Evolutionary conservation across 2,888 invertebrate species (phyloP).

Genomic region (Lasioglossum oenotherae): DNA sequence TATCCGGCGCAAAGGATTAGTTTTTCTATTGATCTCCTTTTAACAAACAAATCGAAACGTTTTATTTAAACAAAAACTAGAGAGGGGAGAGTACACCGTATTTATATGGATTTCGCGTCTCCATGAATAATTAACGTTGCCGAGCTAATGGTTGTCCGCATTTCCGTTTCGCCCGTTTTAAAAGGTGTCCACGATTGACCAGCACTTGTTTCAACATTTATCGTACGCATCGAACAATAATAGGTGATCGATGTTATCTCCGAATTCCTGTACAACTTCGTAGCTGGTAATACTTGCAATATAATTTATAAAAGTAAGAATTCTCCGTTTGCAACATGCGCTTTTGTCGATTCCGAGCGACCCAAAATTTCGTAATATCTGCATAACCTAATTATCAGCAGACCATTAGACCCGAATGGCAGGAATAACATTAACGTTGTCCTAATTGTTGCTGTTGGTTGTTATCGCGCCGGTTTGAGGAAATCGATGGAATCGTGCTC

Average conservation of each 20-base stretch:
- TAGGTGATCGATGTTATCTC: no score
- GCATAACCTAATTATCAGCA: neutral
- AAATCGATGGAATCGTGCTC: constrained; percentile 43
- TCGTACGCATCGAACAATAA: no score
- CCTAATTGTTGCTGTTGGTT: constrained; percentile 44
- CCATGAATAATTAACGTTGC: neutral
- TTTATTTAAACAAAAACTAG: neutral
- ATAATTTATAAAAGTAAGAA: no score
- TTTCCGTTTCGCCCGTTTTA: neutral
- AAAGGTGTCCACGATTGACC: no score
- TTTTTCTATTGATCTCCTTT: neutral
- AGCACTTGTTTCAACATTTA: neutral
- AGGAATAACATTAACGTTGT: constrained; percentile 15
- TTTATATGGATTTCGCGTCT: neutral
- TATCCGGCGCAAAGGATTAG: neutral
- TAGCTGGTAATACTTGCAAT: no score
- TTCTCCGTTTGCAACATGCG: no score
- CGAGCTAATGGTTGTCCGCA: neutral
- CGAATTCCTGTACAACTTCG: no score
- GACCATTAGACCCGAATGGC: constrained; percentile 15
- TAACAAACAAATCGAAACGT: neutral
- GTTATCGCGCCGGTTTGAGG: constrained; percentile 37
- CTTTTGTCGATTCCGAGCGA: neutral
- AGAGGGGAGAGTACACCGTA: neutral
- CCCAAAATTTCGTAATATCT: neutral